Base-by-base conservation (phyloP, 2,797 vertebrate genomes). In the Macropodus opercularis region DNA sequence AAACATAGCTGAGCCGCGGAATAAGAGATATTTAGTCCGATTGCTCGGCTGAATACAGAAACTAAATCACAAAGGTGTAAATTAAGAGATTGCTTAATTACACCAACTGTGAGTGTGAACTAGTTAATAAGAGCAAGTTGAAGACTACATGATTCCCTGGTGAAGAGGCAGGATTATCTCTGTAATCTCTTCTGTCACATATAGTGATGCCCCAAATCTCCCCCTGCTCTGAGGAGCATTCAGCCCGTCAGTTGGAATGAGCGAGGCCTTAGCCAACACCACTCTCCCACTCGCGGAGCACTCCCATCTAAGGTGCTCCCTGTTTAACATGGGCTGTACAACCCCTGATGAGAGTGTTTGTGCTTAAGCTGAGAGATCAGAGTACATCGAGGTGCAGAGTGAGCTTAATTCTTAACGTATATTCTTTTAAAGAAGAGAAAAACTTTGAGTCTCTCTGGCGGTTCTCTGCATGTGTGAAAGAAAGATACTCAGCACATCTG, bases 171-270 rank as follows among this genome's bases (percentile, higher is more conserved):
- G 91, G 93, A 97, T 95, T 96, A 96, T 90, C 85, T 85, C 69
- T 75, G 77, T 94, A 95, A 95, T 92, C 92, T 88, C 87, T 82
- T 90, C 93, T 94, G 94, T 95, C 94, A 93, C 92, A 93, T 95
- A 87, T 88, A 92, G 93, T 94, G 93, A 89, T 89, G 90, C 84
- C 84, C 67, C 87, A 92, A 92, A 91, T 91, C 94, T 93, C 92
- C 83, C 86, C 79, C 83, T 74, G 85, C 92, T 94, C 92, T 54
- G 86, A 93, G 89, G 91, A 90, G 83, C 80, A 74, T 91, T 92
- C 88, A 59, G 50, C 71, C 91, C 93, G 94, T 95, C 95, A 93
- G 84, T 66, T 89, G 81, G 90, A 93, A 94, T 92, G 90, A 95
- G 85, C 81, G 80, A 68, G 91, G 84, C 85, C 90, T 81, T 83